Conservation (phyloP, 2,113 vertebrate genomes). For the Diadophis punctatus region DNA sequence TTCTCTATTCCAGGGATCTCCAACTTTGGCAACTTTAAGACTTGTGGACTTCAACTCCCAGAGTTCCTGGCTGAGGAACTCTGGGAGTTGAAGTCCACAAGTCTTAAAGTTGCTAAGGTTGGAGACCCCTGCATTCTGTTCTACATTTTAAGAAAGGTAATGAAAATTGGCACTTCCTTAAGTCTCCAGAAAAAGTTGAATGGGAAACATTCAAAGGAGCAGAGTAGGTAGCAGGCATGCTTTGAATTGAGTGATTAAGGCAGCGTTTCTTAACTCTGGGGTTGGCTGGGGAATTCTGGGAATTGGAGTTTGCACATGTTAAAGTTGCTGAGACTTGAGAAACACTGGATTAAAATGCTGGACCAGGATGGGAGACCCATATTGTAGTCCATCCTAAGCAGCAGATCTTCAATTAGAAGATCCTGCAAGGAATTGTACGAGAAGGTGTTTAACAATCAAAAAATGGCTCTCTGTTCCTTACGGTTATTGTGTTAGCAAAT, state of each 20-base stretch:
- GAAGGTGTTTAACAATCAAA: not conserved
- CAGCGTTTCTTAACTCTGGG: not conserved
- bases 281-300: not conserved
- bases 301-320: not conserved
- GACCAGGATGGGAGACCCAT: not conserved
- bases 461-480: slow-evolving; percentile 22
- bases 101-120: too few relatives aligned
- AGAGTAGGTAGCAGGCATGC: not conserved
- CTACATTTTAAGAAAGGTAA: not conserved
- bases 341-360: not conserved
- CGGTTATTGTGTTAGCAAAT: slow-evolving; percentile 72
- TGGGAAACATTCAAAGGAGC: not conserved
- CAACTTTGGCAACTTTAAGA: too few relatives aligned
- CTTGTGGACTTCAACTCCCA: too few relatives aligned
- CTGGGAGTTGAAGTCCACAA: too few relatives aligned
- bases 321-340: not conserved
- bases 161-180: not conserved
- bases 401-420: not conserved
- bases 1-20: not conserved
- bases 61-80: too few relatives aligned
- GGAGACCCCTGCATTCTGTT: not conserved
- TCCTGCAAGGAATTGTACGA: not conserved
- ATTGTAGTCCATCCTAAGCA: not conserved
- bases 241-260: not conserved
- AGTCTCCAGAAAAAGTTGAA: not conserved